Evolutionary conservation across 2,888 invertebrate genomes (phyloP).

Genomic region (Eumacrocentrus americanus): DNA sequence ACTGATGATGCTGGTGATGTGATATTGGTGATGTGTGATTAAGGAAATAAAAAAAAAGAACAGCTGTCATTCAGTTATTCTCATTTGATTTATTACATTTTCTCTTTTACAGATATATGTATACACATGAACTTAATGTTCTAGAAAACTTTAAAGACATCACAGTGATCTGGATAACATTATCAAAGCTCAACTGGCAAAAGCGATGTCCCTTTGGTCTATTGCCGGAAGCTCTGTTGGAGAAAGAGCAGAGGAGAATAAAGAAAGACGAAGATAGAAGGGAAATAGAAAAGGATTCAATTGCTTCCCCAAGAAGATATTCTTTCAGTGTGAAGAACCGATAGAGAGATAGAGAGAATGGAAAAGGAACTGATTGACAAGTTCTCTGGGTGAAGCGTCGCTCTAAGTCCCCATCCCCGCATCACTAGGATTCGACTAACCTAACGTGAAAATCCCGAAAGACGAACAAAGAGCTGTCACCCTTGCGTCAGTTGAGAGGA

Average conservation of each 20-base stretch:
- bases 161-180: background rate
- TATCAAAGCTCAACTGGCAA: background rate
- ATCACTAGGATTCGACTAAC: no score
- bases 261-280: slow-evolving; percentile 6
- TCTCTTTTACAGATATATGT: background rate
- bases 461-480: slow-evolving; percentile 16
- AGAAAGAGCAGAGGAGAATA: slow-evolving; percentile 7
- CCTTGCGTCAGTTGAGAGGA: slow-evolving; percentile 21
- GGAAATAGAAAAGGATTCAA: slow-evolving; percentile 37
- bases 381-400: slow-evolving; percentile 7
- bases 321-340: background rate
- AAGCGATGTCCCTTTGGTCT: slow-evolving; percentile 23
- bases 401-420: slow-evolving; percentile 20
- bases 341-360: slow-evolving; percentile 8
- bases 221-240: slow-evolving; percentile 15
- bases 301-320: slow-evolving; percentile 34
- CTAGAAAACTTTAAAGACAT: no score
- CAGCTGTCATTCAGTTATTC: no score
- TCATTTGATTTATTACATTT: background rate
- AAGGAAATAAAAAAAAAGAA: no score
- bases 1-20: background rate
- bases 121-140: background rate
- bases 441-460: slow-evolving; percentile 24
- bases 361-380: slow-evolving; percentile 6
- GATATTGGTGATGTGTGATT: no score